Evolutionary conservation across 1,140 invertebrate genomes (phyloP), one percentile per base, ranked within the genome.

Genomic region (Drosophila leontia): DNA sequence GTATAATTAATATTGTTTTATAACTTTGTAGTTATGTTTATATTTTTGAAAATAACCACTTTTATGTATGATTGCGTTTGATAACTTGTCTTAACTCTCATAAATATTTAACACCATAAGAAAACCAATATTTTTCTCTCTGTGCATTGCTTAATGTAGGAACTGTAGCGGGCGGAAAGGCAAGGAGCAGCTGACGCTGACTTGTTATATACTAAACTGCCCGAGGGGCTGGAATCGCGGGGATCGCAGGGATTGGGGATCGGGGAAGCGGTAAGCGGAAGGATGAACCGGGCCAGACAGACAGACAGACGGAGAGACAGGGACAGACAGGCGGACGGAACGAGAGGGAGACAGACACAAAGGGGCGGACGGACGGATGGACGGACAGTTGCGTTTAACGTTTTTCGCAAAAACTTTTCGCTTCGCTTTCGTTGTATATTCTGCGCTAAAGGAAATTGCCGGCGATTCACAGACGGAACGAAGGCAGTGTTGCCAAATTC

Each of bases 171-270:
- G 51, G 32, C 44, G 61, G 70, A 59, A 50, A 41, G 61, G 75
- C 37, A 70, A 82, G 82, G 71, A 84, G 85, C 85, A 90, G 85
- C 85, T 90, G 84, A 87, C 84, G 84, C 80, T 87, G 82, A 90
- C 85, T 90, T 91, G 86, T 90, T 90, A 90, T 91, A 91, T 80
- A 90, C 85, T 91, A 88, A 91, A 90, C 82, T 78, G 85, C 76
- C 56, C 63, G 69, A 69, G 69, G 69, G 53, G 29, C 51, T 55
- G 51, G 41, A 32, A n/a, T 3, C n/a, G 45, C 47, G 35, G 26
- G 39, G 32, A 42, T 23, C 8, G 61, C 12, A 45, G 74, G 34
- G 60, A 75, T 44, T 44, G 72, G 44, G 53, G 37, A 48, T 17
- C 29, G 39, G 76, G 51, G 68, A 35, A 69, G 81, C 79, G 83